Conservation (phyloP, 2,113 vertebrate species). For the Clarias gariepinus region DNA sequence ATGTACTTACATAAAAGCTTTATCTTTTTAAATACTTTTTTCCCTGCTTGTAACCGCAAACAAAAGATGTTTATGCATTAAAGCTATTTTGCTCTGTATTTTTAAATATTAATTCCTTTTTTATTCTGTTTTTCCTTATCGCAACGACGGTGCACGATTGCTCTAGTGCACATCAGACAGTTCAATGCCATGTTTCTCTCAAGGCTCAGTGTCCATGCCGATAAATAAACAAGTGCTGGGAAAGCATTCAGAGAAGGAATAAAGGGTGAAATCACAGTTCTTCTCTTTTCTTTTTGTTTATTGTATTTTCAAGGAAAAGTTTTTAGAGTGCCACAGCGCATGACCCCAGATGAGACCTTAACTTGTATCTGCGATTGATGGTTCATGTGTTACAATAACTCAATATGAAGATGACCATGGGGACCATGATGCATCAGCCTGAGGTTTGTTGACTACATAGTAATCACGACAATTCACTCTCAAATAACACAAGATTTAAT, state of each 20-base stretch:
- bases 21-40: not conserved
- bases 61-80: not conserved
- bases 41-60: not conserved
- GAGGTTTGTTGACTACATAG: not conserved
- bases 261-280: not conserved
- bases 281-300: not conserved
- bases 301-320: not conserved
- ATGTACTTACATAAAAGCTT: conserved; percentile 8
- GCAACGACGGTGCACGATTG: not conserved
- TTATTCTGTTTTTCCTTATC: not conserved
- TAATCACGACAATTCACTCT: not conserved
- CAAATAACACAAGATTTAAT: not conserved
- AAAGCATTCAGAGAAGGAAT: not conserved
- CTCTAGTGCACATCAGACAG: not conserved
- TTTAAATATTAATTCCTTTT: not conserved
- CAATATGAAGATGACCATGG: not conserved
- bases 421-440: not conserved
- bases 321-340: not conserved
- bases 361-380: not conserved
- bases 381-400: not conserved
- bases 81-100: not conserved
- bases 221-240: not conserved
- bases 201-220: not conserved
- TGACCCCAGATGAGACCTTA: not conserved
- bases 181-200: not conserved